Percentiles rank a stretch among this genome's conserved stretches.
These are phyloP conservation scores for Notothenia coriiceps DNA, from an alignment of 2,113 vertebrate species.

Conservation along the genomic window DNA sequence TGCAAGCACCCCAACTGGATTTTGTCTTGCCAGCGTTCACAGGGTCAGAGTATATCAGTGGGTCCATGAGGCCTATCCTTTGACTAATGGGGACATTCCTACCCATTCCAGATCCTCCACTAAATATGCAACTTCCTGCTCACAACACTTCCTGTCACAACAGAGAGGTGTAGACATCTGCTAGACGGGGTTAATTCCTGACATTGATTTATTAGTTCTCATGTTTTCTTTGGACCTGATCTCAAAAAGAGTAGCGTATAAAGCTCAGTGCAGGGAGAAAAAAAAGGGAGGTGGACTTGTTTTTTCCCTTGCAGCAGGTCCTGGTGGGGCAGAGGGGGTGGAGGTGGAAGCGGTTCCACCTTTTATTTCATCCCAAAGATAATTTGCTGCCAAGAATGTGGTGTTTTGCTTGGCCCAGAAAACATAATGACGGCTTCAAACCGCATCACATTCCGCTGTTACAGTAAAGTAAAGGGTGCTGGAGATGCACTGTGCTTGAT, in stretches of 20 bases:
- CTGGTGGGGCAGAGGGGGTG: constrained; percentile 53
- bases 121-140: constrained; percentile 66
- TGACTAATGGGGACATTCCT: constrained; percentile 42
- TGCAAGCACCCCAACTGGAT: constrained; percentile 51
- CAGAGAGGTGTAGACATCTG: constrained; percentile 52
- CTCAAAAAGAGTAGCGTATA: constrained; percentile 54
- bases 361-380: constrained; percentile 76
- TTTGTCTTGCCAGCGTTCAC: constrained; percentile 53
- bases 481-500: constrained; percentile 57
- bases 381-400: constrained; percentile 76
- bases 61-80: constrained; percentile 46
- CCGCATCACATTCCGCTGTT: constrained; percentile 54
- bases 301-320: constrained; percentile 67
- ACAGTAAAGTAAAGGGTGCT: constrained; percentile 46
- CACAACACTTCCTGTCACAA: constrained; percentile 68
- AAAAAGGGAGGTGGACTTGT: constrained; percentile 70
- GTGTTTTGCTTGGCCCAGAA: constrained; percentile 75
- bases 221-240: constrained; percentile 82
- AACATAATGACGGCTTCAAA: constrained; percentile 45
- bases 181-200: constrained; percentile 72
- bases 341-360: constrained; percentile 68
- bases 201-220: constrained; percentile 71
- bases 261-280: constrained; percentile 41
- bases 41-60: constrained; percentile 43
- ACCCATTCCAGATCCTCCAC: constrained; percentile 41